Conservation (phyloP, 2,113 vertebrate genomes). For the Sturnira hondurensis region DNA sequence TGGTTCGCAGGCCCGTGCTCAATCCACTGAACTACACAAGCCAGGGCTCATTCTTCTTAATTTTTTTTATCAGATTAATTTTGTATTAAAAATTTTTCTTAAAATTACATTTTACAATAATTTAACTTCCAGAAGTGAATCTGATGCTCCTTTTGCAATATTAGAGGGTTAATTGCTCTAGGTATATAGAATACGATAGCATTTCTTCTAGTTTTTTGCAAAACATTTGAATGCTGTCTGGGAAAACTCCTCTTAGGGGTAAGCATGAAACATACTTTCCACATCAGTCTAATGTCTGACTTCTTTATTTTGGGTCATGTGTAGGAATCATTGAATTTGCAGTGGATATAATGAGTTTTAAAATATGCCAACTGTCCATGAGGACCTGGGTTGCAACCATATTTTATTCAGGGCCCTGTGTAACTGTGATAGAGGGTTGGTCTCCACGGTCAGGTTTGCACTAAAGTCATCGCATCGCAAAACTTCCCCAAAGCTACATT, state of each 20-base stretch:
- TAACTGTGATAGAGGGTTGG: constrained; percentile 20
- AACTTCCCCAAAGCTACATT: constrained; percentile 58
- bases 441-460: constrained; percentile 46
- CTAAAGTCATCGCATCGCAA: constrained; percentile 47
- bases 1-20: no score
- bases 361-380: constrained; percentile 30
- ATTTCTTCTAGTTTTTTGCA: constrained; percentile 16
- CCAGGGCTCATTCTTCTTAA: not conserved
- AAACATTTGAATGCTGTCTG: not conserved
- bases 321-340: constrained; percentile 40
- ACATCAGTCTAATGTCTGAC: not conserved
- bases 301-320: constrained; percentile 43
- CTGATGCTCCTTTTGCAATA: not conserved
- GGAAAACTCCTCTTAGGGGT: not conserved
- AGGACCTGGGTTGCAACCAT: constrained; percentile 30
- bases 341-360: constrained; percentile 39
- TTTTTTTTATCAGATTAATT: not conserved
- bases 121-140: constrained; percentile 27
- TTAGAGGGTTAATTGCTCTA: not conserved
- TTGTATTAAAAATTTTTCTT: not conserved
- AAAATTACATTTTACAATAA: constrained; percentile 9
- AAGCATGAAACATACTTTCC: not conserved
- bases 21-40: no score
- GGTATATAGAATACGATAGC: not conserved
- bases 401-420: constrained; percentile 24